Conservation (phyloP, 2,888 invertebrate species). For the Polymixis lichenea region DNA sequence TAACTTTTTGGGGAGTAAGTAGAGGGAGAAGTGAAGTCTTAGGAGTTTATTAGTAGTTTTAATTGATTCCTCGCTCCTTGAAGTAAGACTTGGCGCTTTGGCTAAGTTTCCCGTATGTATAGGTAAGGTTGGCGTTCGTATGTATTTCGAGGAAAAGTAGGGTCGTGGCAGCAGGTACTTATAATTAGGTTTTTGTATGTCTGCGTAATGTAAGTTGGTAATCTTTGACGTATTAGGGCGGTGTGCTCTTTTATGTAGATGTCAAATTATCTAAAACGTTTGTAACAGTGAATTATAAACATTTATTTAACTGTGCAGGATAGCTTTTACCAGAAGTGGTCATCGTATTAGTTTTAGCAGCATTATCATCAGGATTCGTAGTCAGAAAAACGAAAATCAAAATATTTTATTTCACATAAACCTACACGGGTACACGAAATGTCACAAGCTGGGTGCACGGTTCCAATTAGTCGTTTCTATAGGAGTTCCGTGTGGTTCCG, state of each 20-base stretch:
- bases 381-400: no score
- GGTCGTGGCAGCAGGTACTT: slow-evolving; percentile 32
- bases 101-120: slow-evolving; percentile 68
- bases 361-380: background rate
- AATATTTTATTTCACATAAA: no score
- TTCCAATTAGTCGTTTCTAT: no score
- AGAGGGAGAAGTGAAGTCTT: slow-evolving; percentile 77
- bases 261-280: background rate
- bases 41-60: slow-evolving; percentile 85
- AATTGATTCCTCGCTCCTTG: slow-evolving; percentile 82
- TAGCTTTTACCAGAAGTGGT: background rate
- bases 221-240: slow-evolving; percentile 13
- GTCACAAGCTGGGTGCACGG: no score
- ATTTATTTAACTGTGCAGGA: background rate
- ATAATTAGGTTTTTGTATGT: slow-evolving; percentile 42
- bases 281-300: no score
- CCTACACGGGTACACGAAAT: no score
- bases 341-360: background rate
- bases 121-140: slow-evolving; percentile 18
- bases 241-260: background rate
- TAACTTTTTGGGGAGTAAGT: slow-evolving; percentile 75
- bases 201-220: slow-evolving; percentile 2
- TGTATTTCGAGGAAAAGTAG: slow-evolving; percentile 28
- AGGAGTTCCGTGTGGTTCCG: no score
- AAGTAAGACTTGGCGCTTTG: slow-evolving; percentile 76